Evolutionary conservation across 2,888 invertebrate species (phyloP).

Genomic region (Coecobrya sp.): DNA sequence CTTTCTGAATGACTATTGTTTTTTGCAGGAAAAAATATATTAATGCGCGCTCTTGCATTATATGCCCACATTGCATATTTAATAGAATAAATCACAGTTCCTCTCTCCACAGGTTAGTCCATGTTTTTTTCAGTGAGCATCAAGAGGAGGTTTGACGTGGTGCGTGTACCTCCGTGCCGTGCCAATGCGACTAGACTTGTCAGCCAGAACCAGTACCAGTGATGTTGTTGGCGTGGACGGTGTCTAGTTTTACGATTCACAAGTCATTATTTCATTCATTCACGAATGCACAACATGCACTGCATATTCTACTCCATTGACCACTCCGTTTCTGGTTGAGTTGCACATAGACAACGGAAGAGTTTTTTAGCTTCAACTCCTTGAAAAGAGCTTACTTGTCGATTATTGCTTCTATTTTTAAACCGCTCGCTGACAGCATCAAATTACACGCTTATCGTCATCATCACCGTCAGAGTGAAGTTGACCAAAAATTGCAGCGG

Average conservation of each 20-base stretch:
- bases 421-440: slow-evolving; percentile 13
- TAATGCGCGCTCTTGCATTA: background rate
- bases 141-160: slow-evolving; percentile 30
- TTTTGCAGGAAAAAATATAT: background rate
- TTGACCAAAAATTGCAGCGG: background rate
- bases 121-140: background rate
- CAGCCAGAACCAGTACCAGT: slow-evolving; percentile 25
- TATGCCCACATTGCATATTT: slow-evolving; percentile 26
- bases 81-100: slow-evolving; percentile 16
- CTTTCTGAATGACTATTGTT: slow-evolving; percentile 22
- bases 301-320: background rate
- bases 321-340: background rate
- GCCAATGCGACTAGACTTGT: background rate
- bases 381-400: background rate
- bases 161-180: slow-evolving; percentile 28
- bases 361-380: background rate
- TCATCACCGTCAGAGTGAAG: background rate
- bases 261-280: slow-evolving; percentile 38
- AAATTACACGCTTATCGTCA: slow-evolving; percentile 43
- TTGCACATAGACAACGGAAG: background rate
- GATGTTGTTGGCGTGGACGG: background rate
- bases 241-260: slow-evolving; percentile 17
- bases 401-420: slow-evolving; percentile 43
- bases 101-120: slow-evolving; percentile 32
- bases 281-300: background rate